Percentiles rank a stretch among this genome's conserved stretches.
These are phyloP conservation scores for Ahaetulla prasina DNA, from an alignment of 2,113 vertebrate genomes.

Conservation along the genomic window DNA sequence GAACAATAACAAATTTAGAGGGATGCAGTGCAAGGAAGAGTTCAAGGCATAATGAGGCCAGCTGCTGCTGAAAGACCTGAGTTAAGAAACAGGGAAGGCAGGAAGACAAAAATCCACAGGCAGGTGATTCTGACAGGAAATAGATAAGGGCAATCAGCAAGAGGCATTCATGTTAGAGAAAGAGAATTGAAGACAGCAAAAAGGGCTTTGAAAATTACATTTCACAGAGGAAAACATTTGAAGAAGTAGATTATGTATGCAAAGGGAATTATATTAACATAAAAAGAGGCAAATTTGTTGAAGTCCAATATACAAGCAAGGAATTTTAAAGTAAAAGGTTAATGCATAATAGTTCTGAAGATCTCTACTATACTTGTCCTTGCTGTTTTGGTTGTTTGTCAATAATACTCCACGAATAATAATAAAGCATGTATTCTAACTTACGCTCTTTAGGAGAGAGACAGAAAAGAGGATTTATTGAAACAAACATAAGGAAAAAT, in stretches of 20 bases:
- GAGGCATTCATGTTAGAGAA: constrained; percentile 48
- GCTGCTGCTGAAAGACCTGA: constrained; percentile 27
- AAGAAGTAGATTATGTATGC: not conserved
- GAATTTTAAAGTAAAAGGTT: not conserved
- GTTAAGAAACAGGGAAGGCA: constrained; percentile 11
- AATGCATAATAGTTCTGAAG: not conserved
- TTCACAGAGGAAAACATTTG: not conserved
- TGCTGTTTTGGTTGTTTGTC: not conserved
- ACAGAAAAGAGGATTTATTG: not conserved
- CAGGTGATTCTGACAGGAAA: constrained; percentile 29
- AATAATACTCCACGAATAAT: not conserved
- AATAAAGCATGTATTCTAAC: not conserved
- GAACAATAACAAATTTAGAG: constrained; percentile 44
- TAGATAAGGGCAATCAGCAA: constrained; percentile 40
- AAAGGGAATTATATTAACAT: constrained; percentile 11
- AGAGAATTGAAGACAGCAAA: constrained; percentile 21
- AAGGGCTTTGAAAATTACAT: constrained; percentile 15
- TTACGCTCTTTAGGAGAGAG: not conserved
- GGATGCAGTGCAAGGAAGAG: constrained; percentile 37
- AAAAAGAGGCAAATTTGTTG: not conserved
- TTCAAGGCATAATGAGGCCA: not conserved
- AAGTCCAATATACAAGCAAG: not conserved
- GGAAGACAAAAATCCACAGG: constrained; percentile 27
- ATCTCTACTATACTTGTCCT: not conserved
- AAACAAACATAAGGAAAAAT: not conserved